Conservation (phyloP, 2,797 vertebrate species). For the Aratinga solstitialis region DNA sequence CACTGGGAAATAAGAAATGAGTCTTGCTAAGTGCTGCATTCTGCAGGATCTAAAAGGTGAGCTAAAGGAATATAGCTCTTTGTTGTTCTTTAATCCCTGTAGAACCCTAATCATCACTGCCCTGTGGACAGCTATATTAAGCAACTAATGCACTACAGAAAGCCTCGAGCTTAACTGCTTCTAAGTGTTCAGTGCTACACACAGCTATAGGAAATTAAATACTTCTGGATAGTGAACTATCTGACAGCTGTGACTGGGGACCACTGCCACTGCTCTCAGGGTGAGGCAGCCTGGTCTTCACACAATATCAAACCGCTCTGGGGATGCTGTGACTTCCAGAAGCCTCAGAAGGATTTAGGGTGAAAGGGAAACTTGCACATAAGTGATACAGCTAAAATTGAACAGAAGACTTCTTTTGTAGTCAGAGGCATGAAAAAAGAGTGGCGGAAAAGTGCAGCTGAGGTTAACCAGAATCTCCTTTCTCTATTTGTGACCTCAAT, state of each 20-base stretch:
- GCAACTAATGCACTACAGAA: not conserved
- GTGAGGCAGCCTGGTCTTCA: not conserved
- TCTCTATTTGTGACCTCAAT: not conserved
- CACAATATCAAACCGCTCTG: not conserved
- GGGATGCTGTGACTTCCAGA: not conserved
- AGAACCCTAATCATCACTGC: not conserved
- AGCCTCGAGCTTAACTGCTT: not conserved
- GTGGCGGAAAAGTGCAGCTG: not conserved
- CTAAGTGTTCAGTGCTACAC: not conserved
- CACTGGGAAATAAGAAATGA: not conserved
- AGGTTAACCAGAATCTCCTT: not conserved
- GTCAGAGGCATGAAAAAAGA: not conserved
- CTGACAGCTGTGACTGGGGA: not conserved
- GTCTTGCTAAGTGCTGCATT: not conserved
- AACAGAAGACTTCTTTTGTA: not conserved
- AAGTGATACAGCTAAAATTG: not conserved
- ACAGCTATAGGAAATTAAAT: not conserved
- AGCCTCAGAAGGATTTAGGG: not conserved
- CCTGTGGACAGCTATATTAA: not conserved
- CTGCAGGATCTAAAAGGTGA: not conserved
- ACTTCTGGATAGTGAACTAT: not conserved
- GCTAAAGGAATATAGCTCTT: not conserved
- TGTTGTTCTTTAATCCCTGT: not conserved
- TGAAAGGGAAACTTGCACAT: not conserved
- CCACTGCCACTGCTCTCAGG: not conserved